Evolutionary conservation across 2,797 vertebrate genomes (phyloP).

Genomic region (Catostomus latipinnis): DNA sequence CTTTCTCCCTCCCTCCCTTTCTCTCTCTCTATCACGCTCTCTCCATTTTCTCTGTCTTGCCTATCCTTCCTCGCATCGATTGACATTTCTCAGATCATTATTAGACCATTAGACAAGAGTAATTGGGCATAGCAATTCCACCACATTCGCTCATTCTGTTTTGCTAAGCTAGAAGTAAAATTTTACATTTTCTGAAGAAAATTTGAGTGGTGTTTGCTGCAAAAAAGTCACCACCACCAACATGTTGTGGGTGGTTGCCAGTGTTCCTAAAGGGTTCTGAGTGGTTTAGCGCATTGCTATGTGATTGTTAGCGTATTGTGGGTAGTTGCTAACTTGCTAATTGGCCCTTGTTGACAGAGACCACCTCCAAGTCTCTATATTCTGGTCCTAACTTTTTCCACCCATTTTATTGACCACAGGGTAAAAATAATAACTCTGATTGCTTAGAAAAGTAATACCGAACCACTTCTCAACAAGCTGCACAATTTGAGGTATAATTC

Average conservation of each 20-base stretch:
- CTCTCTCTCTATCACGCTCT: no score
- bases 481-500: no score
- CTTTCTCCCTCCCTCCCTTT: constrained; percentile 39
- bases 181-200: constrained; percentile 8
- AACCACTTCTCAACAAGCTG: no score
- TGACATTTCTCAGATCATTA: neutral
- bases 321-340: no score
- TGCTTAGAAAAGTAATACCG: no score
- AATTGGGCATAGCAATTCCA: neutral
- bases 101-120: constrained; percentile 9
- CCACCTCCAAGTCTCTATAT: no score
- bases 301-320: no score
- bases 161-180: neutral
- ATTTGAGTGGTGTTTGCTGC: neutral
- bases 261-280: neutral
- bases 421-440: no score
- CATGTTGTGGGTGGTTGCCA: constrained; percentile 1
- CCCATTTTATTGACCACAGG: no score
- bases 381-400: no score
- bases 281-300: neutral
- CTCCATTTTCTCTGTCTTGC: no score
- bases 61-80: constrained; percentile 30
- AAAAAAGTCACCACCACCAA: neutral
- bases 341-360: no score
- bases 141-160: neutral